Percentiles rank a stretch among this genome's conserved stretches.
phyloP scores from a whole-genome alignment of 2,888 invertebrate genomes.

The Lithophane ornitopus region DNA sequence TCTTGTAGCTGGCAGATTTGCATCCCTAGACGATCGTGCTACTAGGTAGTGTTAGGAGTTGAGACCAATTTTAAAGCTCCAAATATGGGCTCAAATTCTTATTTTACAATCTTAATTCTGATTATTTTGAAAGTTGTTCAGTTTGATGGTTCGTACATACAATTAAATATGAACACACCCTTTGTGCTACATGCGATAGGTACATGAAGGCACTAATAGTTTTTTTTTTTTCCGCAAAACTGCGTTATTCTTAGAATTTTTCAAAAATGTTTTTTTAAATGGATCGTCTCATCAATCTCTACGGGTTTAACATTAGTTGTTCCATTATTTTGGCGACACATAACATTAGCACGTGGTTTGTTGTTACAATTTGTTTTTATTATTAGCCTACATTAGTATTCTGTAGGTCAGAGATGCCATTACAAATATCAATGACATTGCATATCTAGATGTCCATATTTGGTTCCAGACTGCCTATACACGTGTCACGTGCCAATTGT shows the following conservation, averaged over 20 bases:
- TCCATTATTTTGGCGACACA: neutral
- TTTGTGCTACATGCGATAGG: too few species aligned
- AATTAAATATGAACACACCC: too few species aligned
- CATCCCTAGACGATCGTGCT: constrained; percentile 60
- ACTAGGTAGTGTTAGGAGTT: constrained; percentile 30
- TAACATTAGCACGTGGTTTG: neutral
- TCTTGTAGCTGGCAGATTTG: constrained; percentile 74
- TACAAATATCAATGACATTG: constrained; percentile 48
- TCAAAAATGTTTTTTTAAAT: too few species aligned
- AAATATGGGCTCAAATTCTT: neutral
- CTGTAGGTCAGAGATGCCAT: constrained; percentile 10
- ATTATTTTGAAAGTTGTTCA: too few species aligned
- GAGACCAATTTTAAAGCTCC: constrained; percentile 5
- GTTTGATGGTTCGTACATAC: too few species aligned
- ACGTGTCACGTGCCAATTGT: constrained; percentile 14
- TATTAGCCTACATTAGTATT: constrained; percentile 46
- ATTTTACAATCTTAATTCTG: too few species aligned
- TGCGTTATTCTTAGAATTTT: too few species aligned
- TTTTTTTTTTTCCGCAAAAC: too few species aligned
- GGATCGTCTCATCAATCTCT: too few species aligned
- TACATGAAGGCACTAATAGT: too few species aligned
- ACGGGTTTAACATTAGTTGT: neutral
- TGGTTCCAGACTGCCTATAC: constrained; percentile 22
- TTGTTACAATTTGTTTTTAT: neutral
- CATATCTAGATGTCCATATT: constrained; percentile 12